These are phyloP conservation scores for Sesamia inferens DNA, from an alignment of 2,888 invertebrate genomes.

Conservation along the genomic window DNA sequence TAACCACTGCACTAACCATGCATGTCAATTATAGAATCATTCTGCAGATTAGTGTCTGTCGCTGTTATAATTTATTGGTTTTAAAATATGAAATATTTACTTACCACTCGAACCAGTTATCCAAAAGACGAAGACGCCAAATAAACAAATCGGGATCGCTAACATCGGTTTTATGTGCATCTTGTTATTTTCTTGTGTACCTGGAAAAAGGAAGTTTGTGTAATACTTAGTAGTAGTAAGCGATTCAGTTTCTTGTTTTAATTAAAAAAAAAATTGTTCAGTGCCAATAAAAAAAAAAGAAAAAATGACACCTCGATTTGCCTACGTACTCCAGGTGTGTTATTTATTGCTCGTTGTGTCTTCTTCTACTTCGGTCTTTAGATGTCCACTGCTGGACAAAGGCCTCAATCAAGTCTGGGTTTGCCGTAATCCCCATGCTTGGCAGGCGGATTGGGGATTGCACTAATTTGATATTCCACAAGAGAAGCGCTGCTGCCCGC, in stretches of 20 bases:
- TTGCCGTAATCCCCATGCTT: too few relatives aligned
- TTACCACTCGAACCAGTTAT: constrained; percentile 73
- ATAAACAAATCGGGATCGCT: constrained; percentile 67
- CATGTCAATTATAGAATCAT: too few relatives aligned
- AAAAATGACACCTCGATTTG: not conserved
- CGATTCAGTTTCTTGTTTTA: not conserved
- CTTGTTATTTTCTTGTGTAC: constrained; percentile 36
- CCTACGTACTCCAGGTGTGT: not conserved
- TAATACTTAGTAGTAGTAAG: constrained; percentile 1
- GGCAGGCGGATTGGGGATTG: too few relatives aligned
- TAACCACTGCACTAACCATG: too few relatives aligned
- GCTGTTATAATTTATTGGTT: not conserved
- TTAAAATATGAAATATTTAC: not conserved
- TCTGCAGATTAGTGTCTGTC: not conserved
- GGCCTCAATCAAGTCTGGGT: too few relatives aligned
- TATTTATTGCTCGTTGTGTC: not conserved
- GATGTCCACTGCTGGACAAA: too few relatives aligned
- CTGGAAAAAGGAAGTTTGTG: constrained; percentile 29
- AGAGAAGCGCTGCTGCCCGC: too few relatives aligned
- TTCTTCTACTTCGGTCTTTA: too few relatives aligned
- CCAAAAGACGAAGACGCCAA: constrained; percentile 68
- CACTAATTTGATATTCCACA: too few relatives aligned
- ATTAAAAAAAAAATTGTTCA: too few relatives aligned
- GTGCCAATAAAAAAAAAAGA: not conserved
- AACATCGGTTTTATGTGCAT: constrained; percentile 55